These are phyloP conservation scores for Cheilinus undulatus DNA, from an alignment of 2,113 vertebrate species.

Conservation along the genomic window DNA sequence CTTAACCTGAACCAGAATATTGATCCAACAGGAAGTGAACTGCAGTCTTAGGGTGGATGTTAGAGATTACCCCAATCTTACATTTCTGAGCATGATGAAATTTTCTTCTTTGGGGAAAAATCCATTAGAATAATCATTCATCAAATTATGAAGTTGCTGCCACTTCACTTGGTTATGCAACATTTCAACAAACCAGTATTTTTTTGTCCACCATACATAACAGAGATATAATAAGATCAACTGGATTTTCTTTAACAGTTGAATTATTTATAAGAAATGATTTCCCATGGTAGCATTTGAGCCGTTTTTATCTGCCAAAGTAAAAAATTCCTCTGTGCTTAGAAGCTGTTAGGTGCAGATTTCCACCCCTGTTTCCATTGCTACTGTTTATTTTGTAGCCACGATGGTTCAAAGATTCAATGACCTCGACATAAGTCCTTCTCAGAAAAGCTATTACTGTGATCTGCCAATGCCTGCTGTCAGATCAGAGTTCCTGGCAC, in stretches of 20 bases:
- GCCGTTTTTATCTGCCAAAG: too few relatives aligned
- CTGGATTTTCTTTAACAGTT: too few relatives aligned
- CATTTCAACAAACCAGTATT: too few relatives aligned
- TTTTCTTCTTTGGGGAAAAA: constrained; percentile 62
- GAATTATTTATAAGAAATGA: too few relatives aligned
- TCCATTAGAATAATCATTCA: neutral
- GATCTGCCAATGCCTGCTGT: constrained; percentile 32
- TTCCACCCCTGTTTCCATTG: neutral
- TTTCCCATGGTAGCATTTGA: too few relatives aligned
- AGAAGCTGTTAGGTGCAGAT: neutral
- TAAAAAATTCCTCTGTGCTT: too few relatives aligned
- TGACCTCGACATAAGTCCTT: constrained; percentile 61
- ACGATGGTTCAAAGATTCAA: constrained; percentile 61
- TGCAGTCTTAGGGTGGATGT: neutral
- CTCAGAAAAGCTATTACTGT: constrained; percentile 62
- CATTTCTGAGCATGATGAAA: neutral
- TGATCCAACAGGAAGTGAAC: neutral
- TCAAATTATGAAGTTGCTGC: too few relatives aligned
- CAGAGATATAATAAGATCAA: too few relatives aligned
- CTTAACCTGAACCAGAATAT: neutral
- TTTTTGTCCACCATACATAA: too few relatives aligned
- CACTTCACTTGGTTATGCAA: too few relatives aligned
- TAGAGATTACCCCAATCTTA: neutral
- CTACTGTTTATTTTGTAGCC: constrained; percentile 49
- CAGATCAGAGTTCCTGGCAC: constrained; percentile 51